Evolutionary conservation across 2,888 invertebrate genomes (phyloP).

Genomic region (Drosophila algonquin): DNA sequence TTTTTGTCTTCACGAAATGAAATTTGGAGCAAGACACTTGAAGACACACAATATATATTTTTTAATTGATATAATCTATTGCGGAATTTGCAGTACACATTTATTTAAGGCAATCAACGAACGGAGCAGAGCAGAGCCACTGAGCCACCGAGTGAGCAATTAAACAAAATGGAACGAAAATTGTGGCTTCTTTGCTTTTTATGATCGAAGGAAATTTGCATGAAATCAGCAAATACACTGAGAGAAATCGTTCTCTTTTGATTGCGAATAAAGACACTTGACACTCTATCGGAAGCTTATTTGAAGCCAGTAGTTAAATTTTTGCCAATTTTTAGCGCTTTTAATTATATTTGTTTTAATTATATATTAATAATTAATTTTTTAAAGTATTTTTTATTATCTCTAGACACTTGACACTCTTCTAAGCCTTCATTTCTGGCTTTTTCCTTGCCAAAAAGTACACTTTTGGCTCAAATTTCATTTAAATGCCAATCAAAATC

Average conservation of each 20-base stretch:
- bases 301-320: slow-evolving; percentile 31
- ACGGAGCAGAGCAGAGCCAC: neutral
- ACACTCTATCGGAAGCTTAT: slow-evolving; percentile 17
- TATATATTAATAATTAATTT: neutral
- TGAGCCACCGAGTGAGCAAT: slow-evolving; percentile 50
- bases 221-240: slow-evolving; percentile 51
- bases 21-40: slow-evolving; percentile 62
- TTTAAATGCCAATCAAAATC: neutral
- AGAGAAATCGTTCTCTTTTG: neutral
- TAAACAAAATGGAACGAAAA: slow-evolving; percentile 48
- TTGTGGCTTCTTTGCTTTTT: slow-evolving; percentile 14
- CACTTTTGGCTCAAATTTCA: neutral
- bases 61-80: slow-evolving; percentile 68
- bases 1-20: slow-evolving; percentile 3
- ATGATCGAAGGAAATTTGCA: slow-evolving; percentile 57
- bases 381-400: neutral
- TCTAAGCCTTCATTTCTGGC: neutral
- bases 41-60: slow-evolving; percentile 44
- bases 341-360: slow-evolving; percentile 11
- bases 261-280: neutral
- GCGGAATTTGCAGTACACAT: slow-evolving; percentile 51
- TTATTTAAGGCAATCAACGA: slow-evolving; percentile 72
- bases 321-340: slow-evolving; percentile 29
- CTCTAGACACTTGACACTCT: neutral
- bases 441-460: neutral